Percentiles rank a stretch among this genome's conserved stretches.
phyloP scores from a whole-genome alignment of 2,113 vertebrate species.

The Octodon degus region DNA sequence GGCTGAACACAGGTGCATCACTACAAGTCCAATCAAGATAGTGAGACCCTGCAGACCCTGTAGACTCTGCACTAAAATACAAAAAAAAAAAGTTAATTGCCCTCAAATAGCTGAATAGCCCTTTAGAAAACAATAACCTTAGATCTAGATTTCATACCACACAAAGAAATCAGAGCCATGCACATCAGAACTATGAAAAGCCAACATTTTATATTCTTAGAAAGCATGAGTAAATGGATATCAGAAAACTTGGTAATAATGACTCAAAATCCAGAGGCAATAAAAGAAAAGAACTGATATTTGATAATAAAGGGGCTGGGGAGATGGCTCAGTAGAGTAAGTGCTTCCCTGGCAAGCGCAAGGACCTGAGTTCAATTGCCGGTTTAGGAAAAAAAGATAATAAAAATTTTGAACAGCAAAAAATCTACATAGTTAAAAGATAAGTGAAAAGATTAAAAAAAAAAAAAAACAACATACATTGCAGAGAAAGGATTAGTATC shows the following conservation, averaged over 20 bases:
- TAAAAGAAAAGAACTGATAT: neutral
- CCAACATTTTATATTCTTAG: neutral
- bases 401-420: neutral
- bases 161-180: neutral
- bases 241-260: neutral
- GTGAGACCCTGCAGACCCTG: too few relatives aligned
- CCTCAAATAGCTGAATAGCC: neutral
- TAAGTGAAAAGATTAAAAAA: conserved; percentile 9
- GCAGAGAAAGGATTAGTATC: neutral
- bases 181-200: neutral
- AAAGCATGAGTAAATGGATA: neutral
- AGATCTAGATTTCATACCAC: neutral
- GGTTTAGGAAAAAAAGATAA: neutral
- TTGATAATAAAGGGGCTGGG: neutral
- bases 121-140: neutral
- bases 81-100: neutral
- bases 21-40: too few relatives aligned
- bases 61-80: too few relatives aligned
- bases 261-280: conserved; percentile 7
- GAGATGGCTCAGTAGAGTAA: too few relatives aligned
- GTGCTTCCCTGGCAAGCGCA: too few relatives aligned
- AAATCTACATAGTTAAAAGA: neutral
- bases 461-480: neutral
- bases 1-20: too few relatives aligned
- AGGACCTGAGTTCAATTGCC: too few relatives aligned